Base-by-base conservation (phyloP, 2,113 vertebrate species). In the Amia ocellicauda region DNA sequence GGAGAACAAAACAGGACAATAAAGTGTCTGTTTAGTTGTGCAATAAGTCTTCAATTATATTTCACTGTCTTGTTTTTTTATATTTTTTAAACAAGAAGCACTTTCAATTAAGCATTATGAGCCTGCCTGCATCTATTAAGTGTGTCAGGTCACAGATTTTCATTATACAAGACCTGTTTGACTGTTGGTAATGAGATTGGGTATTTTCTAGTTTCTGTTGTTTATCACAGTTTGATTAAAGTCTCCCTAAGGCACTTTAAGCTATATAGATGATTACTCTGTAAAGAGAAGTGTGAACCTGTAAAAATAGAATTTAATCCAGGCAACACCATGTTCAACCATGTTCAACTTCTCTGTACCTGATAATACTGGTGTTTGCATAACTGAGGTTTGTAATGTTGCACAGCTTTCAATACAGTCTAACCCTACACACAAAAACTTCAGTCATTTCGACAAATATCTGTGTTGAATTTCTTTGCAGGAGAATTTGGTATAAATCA, bases 131-230 rank as follows among this genome's bases (percentile, higher is more conserved):
- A 74, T 74, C 78, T 90, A 86, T 84, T 88, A 69, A 79, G 79
- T 76, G 57, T 75, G 72, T 82, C 70, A 78, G 58, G 0, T 23
- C 68, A 78, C 75, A 85, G 84, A 83, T 87, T 86, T 83, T 64
- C 84, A 82, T 82, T 83, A 71, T 86, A 78, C 69, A 88, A 79
- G 78, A 81, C 78, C 76, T 79, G 81, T 86, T 85, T 92, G 70
- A 68, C 24, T 83, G 85, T 89, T 78, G 85, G 68, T 85, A 86
- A 86, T 85, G 81, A 90, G 78, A 78, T 80, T 78, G 73, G 80
- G 81, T 89, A 72, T n/a, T 74, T 88, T 88, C 89, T 85, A 73
- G 79, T 84, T 84, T 78, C 62, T 81, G 81, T 73, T 75, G 80
- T 89, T 86, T 87, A 86, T 88, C 85, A 84, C 85, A 80, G 71